phyloP scores from a whole-genome alignment of 92 coral and sea anemone genomes.

The Epizoanthus ramosus region DNA sequence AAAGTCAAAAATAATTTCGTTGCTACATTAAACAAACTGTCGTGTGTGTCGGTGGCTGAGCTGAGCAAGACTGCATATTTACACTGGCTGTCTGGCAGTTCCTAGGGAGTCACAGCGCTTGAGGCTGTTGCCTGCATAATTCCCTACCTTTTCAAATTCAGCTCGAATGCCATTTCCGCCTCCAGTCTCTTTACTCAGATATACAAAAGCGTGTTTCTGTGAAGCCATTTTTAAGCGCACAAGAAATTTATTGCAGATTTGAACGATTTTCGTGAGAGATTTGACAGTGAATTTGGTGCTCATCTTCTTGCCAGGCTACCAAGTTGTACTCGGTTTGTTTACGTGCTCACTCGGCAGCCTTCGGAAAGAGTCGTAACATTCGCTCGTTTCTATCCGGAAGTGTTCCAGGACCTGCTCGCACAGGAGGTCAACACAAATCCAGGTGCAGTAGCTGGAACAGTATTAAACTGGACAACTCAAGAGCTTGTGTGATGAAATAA shows the following conservation, averaged over 20 bases:
- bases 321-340: too few species aligned
- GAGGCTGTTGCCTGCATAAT: too few species aligned
- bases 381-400: slow-evolving; percentile 17
- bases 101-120: too few species aligned
- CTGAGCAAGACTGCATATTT: too few species aligned
- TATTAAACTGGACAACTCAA: too few species aligned
- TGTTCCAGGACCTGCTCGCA: too few species aligned
- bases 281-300: neutral
- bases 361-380: slow-evolving; percentile 2
- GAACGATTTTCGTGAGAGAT: neutral
- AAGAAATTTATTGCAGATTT: slow-evolving; percentile 9
- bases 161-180: slow-evolving; percentile 57
- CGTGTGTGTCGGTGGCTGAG: neutral
- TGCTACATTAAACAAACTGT: neutral
- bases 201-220: slow-evolving; percentile 54
- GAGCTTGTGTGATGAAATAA: neutral
- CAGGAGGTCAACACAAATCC: too few species aligned
- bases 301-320: too few species aligned
- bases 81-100: too few species aligned
- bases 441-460: too few species aligned
- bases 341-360: slow-evolving; percentile 13
- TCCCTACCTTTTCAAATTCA: slow-evolving; percentile 77
- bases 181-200: slow-evolving; percentile 49
- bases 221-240: slow-evolving; percentile 29
- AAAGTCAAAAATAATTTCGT: neutral